A percentile compares a stretch with the other conserved stretches of the same genome.
phyloP scores from a whole-genome alignment of 2,888 invertebrate species.

The Ectemnius cavifrons region DNA sequence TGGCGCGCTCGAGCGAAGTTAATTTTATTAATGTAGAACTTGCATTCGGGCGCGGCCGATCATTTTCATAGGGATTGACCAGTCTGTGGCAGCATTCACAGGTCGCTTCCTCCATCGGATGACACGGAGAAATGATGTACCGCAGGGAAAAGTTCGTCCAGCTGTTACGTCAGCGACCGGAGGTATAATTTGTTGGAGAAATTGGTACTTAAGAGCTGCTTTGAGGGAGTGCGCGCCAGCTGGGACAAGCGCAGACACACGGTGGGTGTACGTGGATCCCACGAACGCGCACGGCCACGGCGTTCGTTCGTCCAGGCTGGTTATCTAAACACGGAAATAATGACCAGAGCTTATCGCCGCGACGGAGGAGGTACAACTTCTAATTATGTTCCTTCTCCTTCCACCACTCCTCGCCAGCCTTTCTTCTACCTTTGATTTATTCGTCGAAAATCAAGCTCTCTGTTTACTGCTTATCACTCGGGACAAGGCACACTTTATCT shows the following conservation, averaged over 20 bases:
- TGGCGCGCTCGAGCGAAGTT: too few species aligned
- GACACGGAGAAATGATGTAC: constrained; percentile 14
- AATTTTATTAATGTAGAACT: too few species aligned
- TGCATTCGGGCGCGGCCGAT: too few species aligned
- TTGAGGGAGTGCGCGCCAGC: constrained; percentile 38
- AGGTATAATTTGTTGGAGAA: constrained; percentile 38
- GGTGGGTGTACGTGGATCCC: constrained; percentile 50
- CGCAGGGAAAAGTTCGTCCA: constrained; percentile 2
- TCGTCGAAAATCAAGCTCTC: constrained; percentile 15
- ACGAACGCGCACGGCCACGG: constrained; percentile 32
- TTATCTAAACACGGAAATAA: constrained; percentile 78
- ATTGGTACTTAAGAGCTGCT: constrained; percentile 30
- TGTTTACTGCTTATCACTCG: background rate
- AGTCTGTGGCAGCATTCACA: too few species aligned
- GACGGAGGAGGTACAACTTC: constrained; percentile 72
- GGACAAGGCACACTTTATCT: too few species aligned
- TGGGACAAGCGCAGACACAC: constrained; percentile 8
- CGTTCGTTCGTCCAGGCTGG: constrained; percentile 27
- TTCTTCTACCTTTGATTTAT: constrained; percentile 27
- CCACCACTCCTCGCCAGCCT: background rate
- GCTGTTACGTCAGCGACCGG: constrained; percentile 19
- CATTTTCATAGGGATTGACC: too few species aligned
- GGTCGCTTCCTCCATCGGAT: too few species aligned
- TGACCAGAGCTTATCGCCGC: constrained; percentile 72
- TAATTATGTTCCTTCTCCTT: constrained; percentile 70